Evolutionary conservation across 2,797 vertebrate species (phyloP).

Genomic region (Rhinatrema bivittatum): DNA sequence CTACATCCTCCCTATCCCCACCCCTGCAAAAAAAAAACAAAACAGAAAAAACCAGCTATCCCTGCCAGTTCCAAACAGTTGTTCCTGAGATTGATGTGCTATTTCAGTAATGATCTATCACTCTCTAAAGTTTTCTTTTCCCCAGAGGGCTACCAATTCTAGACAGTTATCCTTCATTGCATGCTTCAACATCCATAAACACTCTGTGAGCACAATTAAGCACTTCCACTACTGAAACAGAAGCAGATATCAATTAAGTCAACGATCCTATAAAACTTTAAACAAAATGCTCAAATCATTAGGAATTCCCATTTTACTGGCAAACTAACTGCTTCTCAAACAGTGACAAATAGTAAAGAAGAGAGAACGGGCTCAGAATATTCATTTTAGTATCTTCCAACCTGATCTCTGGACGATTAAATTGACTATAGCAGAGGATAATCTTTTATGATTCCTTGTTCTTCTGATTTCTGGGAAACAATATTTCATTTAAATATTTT

Average conservation of each 20-base stretch:
- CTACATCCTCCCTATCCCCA: too few species aligned
- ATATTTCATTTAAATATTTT: too few species aligned
- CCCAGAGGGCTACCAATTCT: constrained; percentile 9
- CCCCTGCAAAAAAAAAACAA: too few species aligned
- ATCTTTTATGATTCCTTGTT: too few species aligned
- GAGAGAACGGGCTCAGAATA: too few species aligned
- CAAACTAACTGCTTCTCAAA: not conserved
- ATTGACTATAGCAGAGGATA: too few species aligned
- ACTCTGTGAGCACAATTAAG: constrained; percentile 7
- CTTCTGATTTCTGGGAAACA: too few species aligned
- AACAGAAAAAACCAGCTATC: too few species aligned
- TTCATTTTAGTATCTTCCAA: too few species aligned
- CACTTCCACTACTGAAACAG: constrained; percentile 3
- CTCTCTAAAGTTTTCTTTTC: not conserved
- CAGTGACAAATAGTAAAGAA: too few species aligned
- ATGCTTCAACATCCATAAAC: constrained; percentile 10
- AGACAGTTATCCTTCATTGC: not conserved
- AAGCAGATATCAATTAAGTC: constrained; percentile 13
- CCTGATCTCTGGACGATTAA: too few species aligned
- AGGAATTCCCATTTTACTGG: not conserved
- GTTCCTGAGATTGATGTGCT: constrained; percentile 6
- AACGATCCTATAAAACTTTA: constrained; percentile 13
- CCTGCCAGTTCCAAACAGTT: constrained; percentile 6
- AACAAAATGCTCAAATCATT: not conserved
- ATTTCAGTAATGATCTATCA: not conserved